These are phyloP conservation scores for Amblyjoppa proteus DNA, from an alignment of 2,888 invertebrate species.

Conservation along the genomic window DNA sequence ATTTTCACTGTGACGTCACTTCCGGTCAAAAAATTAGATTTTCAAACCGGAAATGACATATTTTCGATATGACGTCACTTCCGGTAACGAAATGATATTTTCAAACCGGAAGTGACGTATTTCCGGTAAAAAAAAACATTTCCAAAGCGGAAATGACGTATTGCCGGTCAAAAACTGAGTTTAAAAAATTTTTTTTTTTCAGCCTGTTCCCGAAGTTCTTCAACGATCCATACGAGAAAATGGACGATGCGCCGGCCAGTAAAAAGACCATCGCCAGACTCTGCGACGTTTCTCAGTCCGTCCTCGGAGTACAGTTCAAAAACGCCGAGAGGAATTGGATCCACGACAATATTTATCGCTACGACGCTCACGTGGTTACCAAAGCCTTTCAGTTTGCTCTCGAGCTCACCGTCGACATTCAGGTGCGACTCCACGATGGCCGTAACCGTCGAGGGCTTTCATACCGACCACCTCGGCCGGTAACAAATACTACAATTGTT, in stretches of 20 bases:
- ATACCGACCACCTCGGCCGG: not conserved
- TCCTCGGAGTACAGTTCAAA: constrained; percentile 72
- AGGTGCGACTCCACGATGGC: constrained; percentile 63
- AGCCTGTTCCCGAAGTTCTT: constrained; percentile 2
- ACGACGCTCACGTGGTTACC: constrained; percentile 68
- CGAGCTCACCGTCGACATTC: constrained; percentile 69
- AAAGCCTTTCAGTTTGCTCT: constrained; percentile 68
- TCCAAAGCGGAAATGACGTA: too few species aligned
- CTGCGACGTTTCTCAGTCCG: constrained; percentile 61
- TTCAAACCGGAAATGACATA: too few species aligned
- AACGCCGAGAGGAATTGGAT: constrained; percentile 73
- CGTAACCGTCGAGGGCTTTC: not conserved
- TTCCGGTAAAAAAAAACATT: too few species aligned
- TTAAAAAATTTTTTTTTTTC: not conserved
- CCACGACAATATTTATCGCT: constrained; percentile 68
- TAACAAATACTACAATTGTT: not conserved
- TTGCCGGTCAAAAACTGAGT: not conserved
- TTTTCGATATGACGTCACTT: too few species aligned
- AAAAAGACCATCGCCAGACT: constrained; percentile 41
- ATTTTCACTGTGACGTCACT: too few species aligned
- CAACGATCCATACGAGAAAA: not conserved
- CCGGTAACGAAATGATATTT: too few species aligned
- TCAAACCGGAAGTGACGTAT: too few species aligned
- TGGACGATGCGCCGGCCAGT: not conserved
- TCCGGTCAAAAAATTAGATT: too few species aligned